These are phyloP conservation scores for Chaetodon auriga DNA, from an alignment of 2,113 vertebrate species.

Conservation along the genomic window DNA sequence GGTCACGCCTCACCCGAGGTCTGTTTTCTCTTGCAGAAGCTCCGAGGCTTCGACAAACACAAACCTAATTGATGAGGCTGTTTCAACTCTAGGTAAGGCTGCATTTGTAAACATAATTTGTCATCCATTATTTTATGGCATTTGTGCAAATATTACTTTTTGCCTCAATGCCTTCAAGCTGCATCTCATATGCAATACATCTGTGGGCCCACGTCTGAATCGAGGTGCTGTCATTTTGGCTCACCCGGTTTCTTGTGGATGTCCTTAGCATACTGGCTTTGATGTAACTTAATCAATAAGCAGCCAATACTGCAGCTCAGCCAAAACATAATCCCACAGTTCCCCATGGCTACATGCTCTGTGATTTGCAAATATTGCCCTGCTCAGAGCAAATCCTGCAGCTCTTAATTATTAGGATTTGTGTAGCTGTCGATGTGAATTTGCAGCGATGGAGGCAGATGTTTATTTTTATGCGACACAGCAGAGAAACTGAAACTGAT, in stretches of 20 bases:
- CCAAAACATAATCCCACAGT: constrained; percentile 23
- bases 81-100: constrained; percentile 92
- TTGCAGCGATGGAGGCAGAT: background rate
- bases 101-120: background rate
- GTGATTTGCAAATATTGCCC: constrained; percentile 21
- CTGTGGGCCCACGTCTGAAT: background rate
- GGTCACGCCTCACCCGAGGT: constrained; percentile 11
- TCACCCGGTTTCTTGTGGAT: background rate
- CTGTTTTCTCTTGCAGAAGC: constrained; percentile 85
- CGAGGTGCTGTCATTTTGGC: background rate
- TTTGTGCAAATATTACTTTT: background rate
- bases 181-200: background rate
- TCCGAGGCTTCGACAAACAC: constrained; percentile 87
- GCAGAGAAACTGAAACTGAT: background rate
- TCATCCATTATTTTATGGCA: too few relatives aligned
- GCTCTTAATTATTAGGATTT: constrained; percentile 20
- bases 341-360: background rate
- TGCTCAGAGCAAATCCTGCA: constrained; percentile 10
- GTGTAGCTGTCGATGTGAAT: background rate
- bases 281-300: constrained; percentile 18
- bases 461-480: constrained; percentile 16
- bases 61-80: constrained; percentile 95
- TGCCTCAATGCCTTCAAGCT: background rate
- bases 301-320: background rate
- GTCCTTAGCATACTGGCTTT: background rate